A percentile compares a stretch with the other conserved stretches of the same genome.
phyloP scores from a whole-genome alignment of 2,888 invertebrate genomes.

The Ochlodes sylvanus region DNA sequence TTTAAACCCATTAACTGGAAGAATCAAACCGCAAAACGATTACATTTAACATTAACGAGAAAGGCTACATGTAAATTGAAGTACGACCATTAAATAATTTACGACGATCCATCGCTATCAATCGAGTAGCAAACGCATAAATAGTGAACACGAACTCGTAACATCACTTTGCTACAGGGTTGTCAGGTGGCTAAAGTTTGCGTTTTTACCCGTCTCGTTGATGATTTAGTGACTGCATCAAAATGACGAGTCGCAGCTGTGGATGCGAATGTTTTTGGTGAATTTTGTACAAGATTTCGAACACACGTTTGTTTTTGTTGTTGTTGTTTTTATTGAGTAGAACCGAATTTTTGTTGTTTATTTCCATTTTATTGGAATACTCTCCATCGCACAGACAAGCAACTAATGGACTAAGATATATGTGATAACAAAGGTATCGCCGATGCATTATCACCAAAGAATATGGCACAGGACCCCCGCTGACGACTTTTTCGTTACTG shows the following conservation, averaged over 20 bases:
- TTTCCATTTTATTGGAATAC: no score
- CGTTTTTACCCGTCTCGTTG: not conserved
- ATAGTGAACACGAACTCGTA: slow-evolving; percentile 59
- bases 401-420: no score
- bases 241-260: slow-evolving; percentile 5
- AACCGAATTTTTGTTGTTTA: not conserved
- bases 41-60: slow-evolving; percentile 36
- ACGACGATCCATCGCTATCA: slow-evolving; percentile 61
- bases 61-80: slow-evolving; percentile 38
- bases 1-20: slow-evolving; percentile 21
- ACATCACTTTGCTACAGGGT: slow-evolving; percentile 63
- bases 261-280: not conserved
- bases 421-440: no score
- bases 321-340: not conserved
- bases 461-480: no score
- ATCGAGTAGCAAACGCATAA: slow-evolving; percentile 59
- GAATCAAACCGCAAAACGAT: slow-evolving; percentile 35
- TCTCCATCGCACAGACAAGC: no score
- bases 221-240: slow-evolving; percentile 6
- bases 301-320: not conserved
- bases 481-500: no score
- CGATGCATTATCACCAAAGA: no score
- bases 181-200: slow-evolving; percentile 9
- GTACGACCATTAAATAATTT: slow-evolving; percentile 49
- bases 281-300: not conserved